Evolutionary conservation across 1,140 invertebrate species (phyloP), one percentile per base, ranked within the genome.

Genomic region (Drosophila obscura): DNA sequence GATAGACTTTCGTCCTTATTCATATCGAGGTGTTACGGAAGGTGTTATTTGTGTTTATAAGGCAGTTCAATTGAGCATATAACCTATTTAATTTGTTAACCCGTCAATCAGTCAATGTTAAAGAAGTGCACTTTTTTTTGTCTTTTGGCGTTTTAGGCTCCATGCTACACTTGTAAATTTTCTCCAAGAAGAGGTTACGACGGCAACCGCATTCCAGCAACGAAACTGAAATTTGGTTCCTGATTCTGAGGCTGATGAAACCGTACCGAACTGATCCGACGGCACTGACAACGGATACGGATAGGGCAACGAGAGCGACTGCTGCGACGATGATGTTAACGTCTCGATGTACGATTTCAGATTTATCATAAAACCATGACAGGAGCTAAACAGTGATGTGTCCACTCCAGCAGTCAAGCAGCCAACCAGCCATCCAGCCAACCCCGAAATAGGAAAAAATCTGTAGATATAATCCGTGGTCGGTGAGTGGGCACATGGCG

Each of bases 281-380:
- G 74, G 69, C 66, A 52, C 31, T 72, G 67, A 11, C 11, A 39
- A 39, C 35, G 35, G 11, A 19, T 24, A 24, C 46, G 19, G 46
- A 11, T 24, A 22, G 19, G 15, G 4, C 45, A 5, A 19, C 45
- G n/a, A n/a, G 16, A 26, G 44, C 64, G 51, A 60, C 61, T 48
- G 66, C 56, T 41, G 67, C 73, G 83, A 74, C 80, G 83, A 87
- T 87, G 83, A 89, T 88, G 83, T 88, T 88, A 83, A 83, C 89
- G 81, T 91, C 82, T 91, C 89, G 89, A 91, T 91, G 75, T 91
- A 80, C 89, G 81, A 89, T 91, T 89, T 76, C 79, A 91, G 89
- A 91, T 91, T 91, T 91, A 91, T 91, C 89, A 91, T 91, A 91
- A 91, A 89, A 90, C 80, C 88, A 79, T 88, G 80, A 90, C 89